Evolutionary conservation across 2,888 invertebrate species (phyloP).

Genomic region (Phyto melanocephala): DNA sequence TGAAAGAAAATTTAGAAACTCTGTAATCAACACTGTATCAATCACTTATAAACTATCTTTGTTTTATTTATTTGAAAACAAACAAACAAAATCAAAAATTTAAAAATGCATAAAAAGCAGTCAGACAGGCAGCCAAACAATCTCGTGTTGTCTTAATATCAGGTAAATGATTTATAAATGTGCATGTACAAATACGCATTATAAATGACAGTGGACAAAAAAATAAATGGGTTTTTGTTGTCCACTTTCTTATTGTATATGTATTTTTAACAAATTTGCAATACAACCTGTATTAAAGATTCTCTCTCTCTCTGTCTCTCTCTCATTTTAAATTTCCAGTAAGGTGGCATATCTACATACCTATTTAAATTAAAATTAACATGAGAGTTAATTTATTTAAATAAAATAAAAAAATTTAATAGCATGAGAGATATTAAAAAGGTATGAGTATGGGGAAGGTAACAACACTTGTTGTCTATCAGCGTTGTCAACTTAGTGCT

Average conservation of each 20-base stretch:
- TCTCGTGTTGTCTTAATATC: constrained; percentile 7
- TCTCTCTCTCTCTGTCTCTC: neutral
- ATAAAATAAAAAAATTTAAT: neutral
- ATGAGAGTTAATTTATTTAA: neutral
- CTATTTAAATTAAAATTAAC: no score
- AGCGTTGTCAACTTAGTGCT: no score
- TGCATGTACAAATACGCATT: neutral
- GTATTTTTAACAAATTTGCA: no score
- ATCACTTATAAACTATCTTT: no score
- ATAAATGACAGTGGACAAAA: neutral
- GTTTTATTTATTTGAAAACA: constrained; percentile 18
- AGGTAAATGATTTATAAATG: neutral
- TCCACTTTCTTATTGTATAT: neutral
- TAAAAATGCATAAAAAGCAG: constrained; percentile 47
- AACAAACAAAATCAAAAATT: constrained; percentile 8
- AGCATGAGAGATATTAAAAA: no score
- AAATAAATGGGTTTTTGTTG: neutral
- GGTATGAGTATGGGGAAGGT: no score
- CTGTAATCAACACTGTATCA: no score
- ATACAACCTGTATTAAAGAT: neutral
- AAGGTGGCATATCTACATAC: no score
- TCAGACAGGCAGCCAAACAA: constrained; percentile 25
- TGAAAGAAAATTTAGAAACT: no score
- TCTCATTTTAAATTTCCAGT: neutral
- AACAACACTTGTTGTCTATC: no score